These are phyloP conservation scores for Erythrolamprus reginae DNA, from an alignment of 2,113 vertebrate species.

Conservation along the genomic window DNA sequence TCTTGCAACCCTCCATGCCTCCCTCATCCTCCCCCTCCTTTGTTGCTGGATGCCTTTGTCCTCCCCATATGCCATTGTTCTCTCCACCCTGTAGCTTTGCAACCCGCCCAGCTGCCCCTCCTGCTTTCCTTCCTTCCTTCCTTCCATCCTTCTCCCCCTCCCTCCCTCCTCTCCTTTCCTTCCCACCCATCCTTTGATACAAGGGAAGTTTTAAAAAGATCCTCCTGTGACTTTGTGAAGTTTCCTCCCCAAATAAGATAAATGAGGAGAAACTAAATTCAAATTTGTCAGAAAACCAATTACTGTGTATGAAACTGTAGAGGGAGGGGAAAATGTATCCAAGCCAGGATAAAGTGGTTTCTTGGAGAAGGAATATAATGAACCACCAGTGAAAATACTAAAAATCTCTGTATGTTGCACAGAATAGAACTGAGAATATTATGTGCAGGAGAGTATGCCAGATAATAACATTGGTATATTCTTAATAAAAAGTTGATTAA, in stretches of 20 bases:
- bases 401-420: neutral
- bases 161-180: too few relatives aligned
- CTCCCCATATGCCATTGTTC: neutral
- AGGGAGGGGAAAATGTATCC: neutral
- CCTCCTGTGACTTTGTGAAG: too few relatives aligned
- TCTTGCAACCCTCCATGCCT: neutral
- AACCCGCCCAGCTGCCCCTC: neutral
- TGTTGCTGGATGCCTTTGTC: neutral
- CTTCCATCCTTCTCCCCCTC: too few relatives aligned
- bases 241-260: neutral
- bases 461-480: neutral
- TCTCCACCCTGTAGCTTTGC: neutral
- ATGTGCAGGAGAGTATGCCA: neutral
- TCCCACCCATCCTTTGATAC: too few relatives aligned
- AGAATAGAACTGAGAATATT: neutral
- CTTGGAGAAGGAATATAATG: neutral
- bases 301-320: neutral
- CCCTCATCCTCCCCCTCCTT: constrained; percentile 22
- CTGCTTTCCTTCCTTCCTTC: too few relatives aligned
- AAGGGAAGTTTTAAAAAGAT: too few relatives aligned
- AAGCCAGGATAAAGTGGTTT: neutral
- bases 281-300: neutral
- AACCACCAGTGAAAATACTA: neutral
- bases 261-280: neutral
- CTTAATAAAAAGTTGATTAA: neutral